phyloP scores from a whole-genome alignment of 2,797 vertebrate species.

The Sphenopsis melanotis region DNA sequence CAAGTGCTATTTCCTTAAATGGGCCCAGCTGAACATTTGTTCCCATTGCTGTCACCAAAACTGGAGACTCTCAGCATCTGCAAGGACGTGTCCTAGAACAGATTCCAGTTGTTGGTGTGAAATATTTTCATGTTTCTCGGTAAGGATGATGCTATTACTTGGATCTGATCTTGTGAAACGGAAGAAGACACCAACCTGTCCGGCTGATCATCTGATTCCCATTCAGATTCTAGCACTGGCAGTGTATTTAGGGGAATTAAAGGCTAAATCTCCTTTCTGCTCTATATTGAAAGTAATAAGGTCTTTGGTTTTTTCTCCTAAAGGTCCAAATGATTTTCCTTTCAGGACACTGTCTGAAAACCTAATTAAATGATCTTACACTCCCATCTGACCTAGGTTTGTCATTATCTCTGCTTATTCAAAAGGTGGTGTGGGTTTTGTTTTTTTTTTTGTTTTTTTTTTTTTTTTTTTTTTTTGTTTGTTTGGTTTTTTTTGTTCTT shows the following conservation, averaged over 20 bases:
- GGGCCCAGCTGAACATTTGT: not conserved
- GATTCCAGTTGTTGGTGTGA: not conserved
- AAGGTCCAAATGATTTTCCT: not conserved
- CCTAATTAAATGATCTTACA: not conserved
- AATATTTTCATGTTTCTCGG: not conserved
- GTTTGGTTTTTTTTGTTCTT: too few species aligned
- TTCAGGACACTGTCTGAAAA: not conserved
- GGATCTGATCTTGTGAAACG: not conserved
- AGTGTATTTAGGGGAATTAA: not conserved
- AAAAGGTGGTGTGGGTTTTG: not conserved
- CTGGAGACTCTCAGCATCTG: not conserved
- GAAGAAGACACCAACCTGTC: not conserved
- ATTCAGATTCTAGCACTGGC: not conserved
- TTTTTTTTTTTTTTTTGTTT: not conserved
- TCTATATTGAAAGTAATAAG: not conserved
- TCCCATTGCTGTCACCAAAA: not conserved
- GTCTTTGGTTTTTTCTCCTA: not conserved
- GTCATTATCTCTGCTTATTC: not conserved
- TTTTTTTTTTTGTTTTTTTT: too few species aligned
- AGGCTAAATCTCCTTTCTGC: not conserved
- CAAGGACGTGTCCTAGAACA: rapidly evolving
- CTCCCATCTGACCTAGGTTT: not conserved
- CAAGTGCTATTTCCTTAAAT: not conserved
- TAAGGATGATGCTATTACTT: not conserved
- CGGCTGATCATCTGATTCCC: not conserved